Conservation (phyloP, 2,888 invertebrate species). For the Diarsia rubi region DNA sequence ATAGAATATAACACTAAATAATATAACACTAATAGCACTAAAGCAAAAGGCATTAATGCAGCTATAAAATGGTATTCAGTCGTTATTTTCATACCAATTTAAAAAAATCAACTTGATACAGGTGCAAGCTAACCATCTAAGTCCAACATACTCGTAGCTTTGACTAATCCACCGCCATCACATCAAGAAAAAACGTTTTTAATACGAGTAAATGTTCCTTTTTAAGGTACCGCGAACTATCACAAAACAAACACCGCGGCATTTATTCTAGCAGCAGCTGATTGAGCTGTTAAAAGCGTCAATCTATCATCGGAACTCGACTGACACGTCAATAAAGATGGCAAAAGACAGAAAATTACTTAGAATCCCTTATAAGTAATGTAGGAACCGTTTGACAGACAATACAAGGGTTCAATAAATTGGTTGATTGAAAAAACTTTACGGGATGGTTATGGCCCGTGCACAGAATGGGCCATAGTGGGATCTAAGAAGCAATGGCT, state of each 20-base stretch:
- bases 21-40: too few relatives aligned
- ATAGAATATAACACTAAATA: too few relatives aligned
- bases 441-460: neutral
- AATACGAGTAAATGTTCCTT: conserved; percentile 50
- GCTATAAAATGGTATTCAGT: neutral
- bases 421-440: conserved; percentile 32
- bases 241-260: conserved; percentile 19
- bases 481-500: neutral
- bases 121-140: conserved; percentile 15
- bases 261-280: conserved; percentile 38
- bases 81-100: neutral
- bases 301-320: conserved; percentile 43
- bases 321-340: conserved; percentile 54
- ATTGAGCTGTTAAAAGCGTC: conserved; percentile 30
- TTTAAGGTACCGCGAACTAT: conserved; percentile 25
- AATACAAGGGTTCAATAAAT: conserved; percentile 45
- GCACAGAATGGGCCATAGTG: conserved; percentile 13
- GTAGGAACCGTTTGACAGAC: conserved; percentile 35
- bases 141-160: conserved; percentile 5
- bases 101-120: conserved; percentile 5
- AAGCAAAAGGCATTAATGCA: neutral
- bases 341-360: conserved; percentile 58
- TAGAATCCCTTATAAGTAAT: conserved; percentile 54
- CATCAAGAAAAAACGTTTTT: conserved; percentile 38
- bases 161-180: conserved; percentile 13